Conservation (phyloP, 2,888 invertebrate species). For the Erynnis tages region DNA sequence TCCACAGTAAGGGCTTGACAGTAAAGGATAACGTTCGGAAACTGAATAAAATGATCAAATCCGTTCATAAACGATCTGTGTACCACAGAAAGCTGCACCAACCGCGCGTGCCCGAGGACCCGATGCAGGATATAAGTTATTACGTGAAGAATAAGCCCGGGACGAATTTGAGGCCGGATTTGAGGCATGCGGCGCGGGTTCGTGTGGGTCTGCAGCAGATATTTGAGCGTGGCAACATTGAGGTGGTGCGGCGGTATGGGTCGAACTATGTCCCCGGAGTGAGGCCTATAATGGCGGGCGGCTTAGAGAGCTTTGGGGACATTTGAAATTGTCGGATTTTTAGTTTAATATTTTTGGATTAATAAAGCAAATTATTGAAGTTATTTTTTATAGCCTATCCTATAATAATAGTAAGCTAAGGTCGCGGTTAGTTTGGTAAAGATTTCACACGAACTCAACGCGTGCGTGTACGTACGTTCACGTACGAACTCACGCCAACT, state of each 20-base stretch:
- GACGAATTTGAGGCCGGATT: slow-evolving; percentile 39
- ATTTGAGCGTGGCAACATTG: slow-evolving; percentile 52
- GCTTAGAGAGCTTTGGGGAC: slow-evolving; percentile 22
- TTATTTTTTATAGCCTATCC: too few relatives aligned
- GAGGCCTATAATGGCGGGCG: slow-evolving; percentile 8
- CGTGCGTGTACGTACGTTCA: too few relatives aligned
- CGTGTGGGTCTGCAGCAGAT: slow-evolving; percentile 45
- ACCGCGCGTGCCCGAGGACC: slow-evolving; percentile 10
- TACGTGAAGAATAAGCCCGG: slow-evolving; percentile 56
- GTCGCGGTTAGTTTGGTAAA: too few relatives aligned
- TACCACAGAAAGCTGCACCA: slow-evolving; percentile 1
- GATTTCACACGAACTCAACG: too few relatives aligned
- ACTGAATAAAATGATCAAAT: slow-evolving; percentile 19
- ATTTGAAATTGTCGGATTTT: slow-evolving; percentile 6
- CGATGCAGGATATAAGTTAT: slow-evolving; percentile 50
- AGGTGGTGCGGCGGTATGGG: slow-evolving; percentile 50
- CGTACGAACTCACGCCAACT: too few relatives aligned
- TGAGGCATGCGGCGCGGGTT: slow-evolving; percentile 44
- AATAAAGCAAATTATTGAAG: too few relatives aligned
- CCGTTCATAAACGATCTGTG: slow-evolving; percentile 26
- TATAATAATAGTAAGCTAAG: too few relatives aligned
- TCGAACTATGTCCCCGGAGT: slow-evolving; percentile 55
- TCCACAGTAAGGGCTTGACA: slow-evolving; percentile 30
- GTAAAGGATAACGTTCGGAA: slow-evolving; percentile 34
- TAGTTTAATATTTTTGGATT: too few relatives aligned